Conservation (phyloP, 2,113 vertebrate species). For the Elephas maximus region DNA sequence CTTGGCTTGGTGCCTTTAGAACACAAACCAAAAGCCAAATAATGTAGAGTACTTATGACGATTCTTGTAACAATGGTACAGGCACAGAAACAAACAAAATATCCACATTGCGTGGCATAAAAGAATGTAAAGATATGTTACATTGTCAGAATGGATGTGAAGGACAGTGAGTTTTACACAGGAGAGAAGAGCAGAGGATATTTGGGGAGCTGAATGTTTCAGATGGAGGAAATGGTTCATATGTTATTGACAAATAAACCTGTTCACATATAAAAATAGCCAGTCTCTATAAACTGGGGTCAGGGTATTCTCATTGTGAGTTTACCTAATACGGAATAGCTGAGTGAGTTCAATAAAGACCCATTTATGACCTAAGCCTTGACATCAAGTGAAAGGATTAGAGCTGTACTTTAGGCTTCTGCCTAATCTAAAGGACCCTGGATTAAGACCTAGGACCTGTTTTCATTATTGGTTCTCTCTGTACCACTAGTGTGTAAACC, state of each 20-base stretch:
- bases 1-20: conserved; percentile 52
- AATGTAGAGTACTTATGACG: background rate
- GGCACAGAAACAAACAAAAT: background rate
- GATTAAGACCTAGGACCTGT: background rate
- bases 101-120: background rate
- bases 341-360: background rate
- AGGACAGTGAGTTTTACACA: background rate
- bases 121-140: background rate
- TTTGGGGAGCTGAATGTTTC: background rate
- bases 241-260: background rate
- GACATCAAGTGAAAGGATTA: background rate
- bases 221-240: background rate
- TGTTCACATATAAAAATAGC: background rate
- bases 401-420: background rate
- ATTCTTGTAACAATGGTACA: background rate
- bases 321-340: background rate
- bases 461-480: background rate
- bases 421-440: background rate
- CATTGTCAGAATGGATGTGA: background rate
- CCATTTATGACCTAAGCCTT: background rate
- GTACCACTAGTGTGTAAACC: background rate
- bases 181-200: background rate
- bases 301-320: background rate
- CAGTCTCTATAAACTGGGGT: background rate
- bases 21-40: conserved; percentile 28